Base-by-base conservation (phyloP, 1,140 invertebrate genomes). In the Tetramorium alpestre region DNA sequence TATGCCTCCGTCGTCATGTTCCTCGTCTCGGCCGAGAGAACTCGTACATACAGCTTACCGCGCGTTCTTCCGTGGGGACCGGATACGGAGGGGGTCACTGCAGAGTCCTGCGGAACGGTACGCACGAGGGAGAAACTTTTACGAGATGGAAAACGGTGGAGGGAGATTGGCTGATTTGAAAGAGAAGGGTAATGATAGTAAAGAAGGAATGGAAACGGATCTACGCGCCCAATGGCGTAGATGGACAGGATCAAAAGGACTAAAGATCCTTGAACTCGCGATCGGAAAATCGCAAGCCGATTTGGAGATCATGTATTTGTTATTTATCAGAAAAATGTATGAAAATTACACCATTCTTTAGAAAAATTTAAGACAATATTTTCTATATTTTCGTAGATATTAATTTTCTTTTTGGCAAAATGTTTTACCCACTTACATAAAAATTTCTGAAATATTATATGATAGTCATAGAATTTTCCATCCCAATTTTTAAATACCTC, bases 81-180 rank as follows among this genome's bases (percentile, higher is more conserved):
- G 80, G 78, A 89, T 72, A 44, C 51, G 67, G 86, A 60, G 62
- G 67, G 86, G 80, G 62, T 49, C 87, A 58, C n/a, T 38, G 6
- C 28, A 5, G 16, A 60, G 28, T 84, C 69, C 69, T 84, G 33
- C 49, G 54, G 41, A n/a, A 73, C 25, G 38, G 7, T 33, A 49
- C 72, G 62, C 77, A 54, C 51, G 69, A 62, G 1, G 88, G 89
- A 85, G 89, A 87, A 88, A 87, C 80, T 85, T 87, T 7, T 28
- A 28, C 28, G 49, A 47, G 73, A 64, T 67, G 75, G 28, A 51
- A 56, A 38, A 76, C 41, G 58, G 6, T 33, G 47, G 49, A 58
- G 41, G 22, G 65, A 70, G 51, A 58, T 25, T 49, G 44, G n/a
- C 28, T 58, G 33, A 2, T 18, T 28, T n/a, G 11, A 13, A 49